Base-by-base conservation (phyloP, 2,888 invertebrate species). In the Deilephila porcellus region DNA sequence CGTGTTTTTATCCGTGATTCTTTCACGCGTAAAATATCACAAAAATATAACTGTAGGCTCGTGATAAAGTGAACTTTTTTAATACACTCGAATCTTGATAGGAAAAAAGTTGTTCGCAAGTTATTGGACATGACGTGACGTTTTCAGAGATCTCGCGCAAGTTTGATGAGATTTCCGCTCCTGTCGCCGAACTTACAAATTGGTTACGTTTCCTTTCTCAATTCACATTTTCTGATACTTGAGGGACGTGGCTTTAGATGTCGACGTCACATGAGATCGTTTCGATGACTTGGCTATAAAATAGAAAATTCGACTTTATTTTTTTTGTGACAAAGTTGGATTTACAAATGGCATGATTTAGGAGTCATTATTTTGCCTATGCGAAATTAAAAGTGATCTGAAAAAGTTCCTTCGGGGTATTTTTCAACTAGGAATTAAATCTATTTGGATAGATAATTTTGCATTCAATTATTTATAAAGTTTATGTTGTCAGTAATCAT, bases 161-260 rank as follows among this genome's bases (percentile, higher is more conserved):
- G 67, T 67, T 67, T 67, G 67, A 67, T 67, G 67, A 67, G 67
- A 67, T 67, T 67, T 67, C 67, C 67, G 67, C 25, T 67, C 17
- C 67, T 67, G 67, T 25, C 64, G 64, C n/a, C 25, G 45, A 64
- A 67, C 45, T 67, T 52, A 67, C 67, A 67, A 67, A 67, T 67
- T 67, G 67, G 67, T 67, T 67, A 52, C 67, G 25, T 67, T 67
- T 52, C 45, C 52, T 67, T 67, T 25, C 25, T 20, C 29, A 25
- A 52, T n/a, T 56, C 56, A 6, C 25, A 67, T 67, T 67, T 67
- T 67, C 25, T 25, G 52, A 67, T 52, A 14, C 52, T 67, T 67
- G 52, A 25, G 17, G 34, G n/a, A 52, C 17, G 14, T 25, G 20
- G 6, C 11, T 20, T 17, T 64, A 11, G 11, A 45, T 8, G n/a